These are phyloP conservation scores for Cephus nigrinus DNA, from an alignment of 2,888 invertebrate genomes.

Conservation along the genomic window DNA sequence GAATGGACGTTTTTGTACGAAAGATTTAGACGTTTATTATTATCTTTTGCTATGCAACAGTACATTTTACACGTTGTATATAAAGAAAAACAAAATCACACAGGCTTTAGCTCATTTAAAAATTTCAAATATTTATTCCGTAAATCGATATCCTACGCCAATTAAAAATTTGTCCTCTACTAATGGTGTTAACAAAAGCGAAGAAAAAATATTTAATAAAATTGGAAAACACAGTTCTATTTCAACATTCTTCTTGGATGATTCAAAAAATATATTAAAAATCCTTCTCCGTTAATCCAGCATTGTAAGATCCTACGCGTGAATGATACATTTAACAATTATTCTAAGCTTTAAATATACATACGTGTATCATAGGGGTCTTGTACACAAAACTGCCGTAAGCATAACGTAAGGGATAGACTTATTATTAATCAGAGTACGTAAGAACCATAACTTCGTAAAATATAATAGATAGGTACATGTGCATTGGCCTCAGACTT, in stretches of 20 bases:
- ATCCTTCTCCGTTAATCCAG: background rate
- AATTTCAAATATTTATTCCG: background rate
- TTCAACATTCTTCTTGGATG: background rate
- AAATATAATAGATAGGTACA: no score
- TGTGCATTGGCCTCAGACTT: no score
- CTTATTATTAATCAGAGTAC: no score
- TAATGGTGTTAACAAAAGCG: background rate
- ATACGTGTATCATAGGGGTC: background rate
- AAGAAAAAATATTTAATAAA: background rate
- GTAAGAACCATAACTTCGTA: no score
- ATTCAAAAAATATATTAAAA: background rate
- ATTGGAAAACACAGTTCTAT: no score
- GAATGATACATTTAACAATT: background rate
- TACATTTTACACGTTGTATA: background rate
- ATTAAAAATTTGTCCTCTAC: background rate
- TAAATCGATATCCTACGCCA: background rate
- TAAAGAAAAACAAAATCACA: background rate
- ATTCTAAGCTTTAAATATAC: background rate
- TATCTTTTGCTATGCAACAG: slow-evolving; percentile 17
- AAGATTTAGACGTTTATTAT: slow-evolving; percentile 32
- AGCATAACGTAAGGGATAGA: no score
- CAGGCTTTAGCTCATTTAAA: background rate
- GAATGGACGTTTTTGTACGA: slow-evolving; percentile 26
- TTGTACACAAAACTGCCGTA: no score
- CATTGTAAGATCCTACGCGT: no score